phyloP scores from a whole-genome alignment of 2,888 invertebrate species.

The Ornithoptera alexandrae region DNA sequence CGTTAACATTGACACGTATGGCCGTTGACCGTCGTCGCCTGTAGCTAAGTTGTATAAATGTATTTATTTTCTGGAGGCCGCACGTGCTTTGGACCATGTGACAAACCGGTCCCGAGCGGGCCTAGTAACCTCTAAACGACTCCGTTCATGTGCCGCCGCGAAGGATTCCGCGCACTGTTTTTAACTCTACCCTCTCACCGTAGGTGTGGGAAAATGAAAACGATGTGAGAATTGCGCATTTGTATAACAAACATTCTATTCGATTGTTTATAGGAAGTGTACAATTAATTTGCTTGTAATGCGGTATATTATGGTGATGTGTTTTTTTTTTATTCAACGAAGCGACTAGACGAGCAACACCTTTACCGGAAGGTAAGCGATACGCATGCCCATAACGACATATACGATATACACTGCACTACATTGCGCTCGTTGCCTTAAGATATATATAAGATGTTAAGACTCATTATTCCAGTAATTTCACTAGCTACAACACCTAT shows the following conservation, averaged over 20 bases:
- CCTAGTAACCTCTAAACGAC: constrained; percentile 79
- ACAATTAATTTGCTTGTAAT: not conserved
- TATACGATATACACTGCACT: no score
- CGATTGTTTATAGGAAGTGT: constrained; percentile 5
- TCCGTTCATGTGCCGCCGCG: constrained; percentile 55
- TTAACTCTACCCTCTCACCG: constrained; percentile 53
- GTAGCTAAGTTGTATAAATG: constrained; percentile 36
- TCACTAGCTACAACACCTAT: no score
- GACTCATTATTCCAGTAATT: no score
- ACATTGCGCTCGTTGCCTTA: no score
- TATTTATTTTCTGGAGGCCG: constrained; percentile 63
- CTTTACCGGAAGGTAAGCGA: no score
- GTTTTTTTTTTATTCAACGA: no score
- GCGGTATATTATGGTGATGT: not conserved
- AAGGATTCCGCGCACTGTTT: constrained; percentile 56
- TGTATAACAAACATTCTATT: constrained; percentile 13
- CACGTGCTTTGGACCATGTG: constrained; percentile 76
- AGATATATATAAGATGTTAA: no score
- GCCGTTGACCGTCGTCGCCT: constrained; percentile 33
- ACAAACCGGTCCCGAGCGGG: constrained; percentile 72
- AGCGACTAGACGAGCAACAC: no score
- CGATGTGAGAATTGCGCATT: constrained; percentile 37
- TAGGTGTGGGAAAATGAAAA: constrained; percentile 39
- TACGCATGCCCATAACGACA: no score
- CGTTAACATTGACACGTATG: constrained; percentile 31